These are phyloP conservation scores for Synanceia verrucosa DNA, from an alignment of 2,797 vertebrate species.

Conservation along the genomic window DNA sequence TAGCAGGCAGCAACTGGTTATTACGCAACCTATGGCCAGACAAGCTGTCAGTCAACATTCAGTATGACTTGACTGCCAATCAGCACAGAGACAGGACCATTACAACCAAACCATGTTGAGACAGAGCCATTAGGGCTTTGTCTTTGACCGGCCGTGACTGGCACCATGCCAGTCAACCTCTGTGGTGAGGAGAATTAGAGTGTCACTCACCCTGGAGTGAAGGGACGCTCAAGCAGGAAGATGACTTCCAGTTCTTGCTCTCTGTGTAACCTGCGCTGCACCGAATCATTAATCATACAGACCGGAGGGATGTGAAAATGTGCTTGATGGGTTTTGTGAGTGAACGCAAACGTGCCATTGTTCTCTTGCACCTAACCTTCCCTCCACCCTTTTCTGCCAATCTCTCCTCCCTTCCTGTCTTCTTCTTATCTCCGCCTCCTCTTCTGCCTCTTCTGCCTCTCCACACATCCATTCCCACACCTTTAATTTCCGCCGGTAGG, in stretches of 20 bases:
- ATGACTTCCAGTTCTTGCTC: slow-evolving; percentile 43
- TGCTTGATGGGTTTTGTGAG: slow-evolving; percentile 58
- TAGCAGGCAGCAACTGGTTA: slow-evolving; percentile 18
- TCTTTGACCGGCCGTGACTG: slow-evolving; percentile 48
- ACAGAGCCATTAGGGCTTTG: slow-evolving; percentile 58
- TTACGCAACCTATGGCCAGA: slow-evolving; percentile 48
- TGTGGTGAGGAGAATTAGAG: slow-evolving; percentile 38
- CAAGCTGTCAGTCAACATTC: slow-evolving; percentile 62
- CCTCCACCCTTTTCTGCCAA: slow-evolving; percentile 58
- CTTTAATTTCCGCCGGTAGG: slow-evolving; percentile 63
- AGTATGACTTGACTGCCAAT: slow-evolving; percentile 57
- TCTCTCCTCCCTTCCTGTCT: slow-evolving; percentile 54
- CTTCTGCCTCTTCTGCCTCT: slow-evolving; percentile 36
- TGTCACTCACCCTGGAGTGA: slow-evolving; percentile 64
- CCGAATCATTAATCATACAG: slow-evolving; percentile 55
- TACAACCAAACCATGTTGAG: slow-evolving; percentile 63
- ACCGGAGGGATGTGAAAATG: slow-evolving; percentile 34
- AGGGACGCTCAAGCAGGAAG: slow-evolving; percentile 37
- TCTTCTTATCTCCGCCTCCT: slow-evolving; percentile 40
- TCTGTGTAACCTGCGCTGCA: slow-evolving; percentile 40
- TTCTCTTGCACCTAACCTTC: slow-evolving; percentile 67
- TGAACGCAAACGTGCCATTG: slow-evolving; percentile 58
- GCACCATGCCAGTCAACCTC: slow-evolving; percentile 60
- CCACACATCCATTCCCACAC: slow-evolving; percentile 40
- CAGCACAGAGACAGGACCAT: slow-evolving; percentile 51